Evolutionary conservation across 2,113 vertebrate genomes (phyloP), one percentile per base, ranked within the genome.

Genomic region (Petrocephalus zakoni): DNA sequence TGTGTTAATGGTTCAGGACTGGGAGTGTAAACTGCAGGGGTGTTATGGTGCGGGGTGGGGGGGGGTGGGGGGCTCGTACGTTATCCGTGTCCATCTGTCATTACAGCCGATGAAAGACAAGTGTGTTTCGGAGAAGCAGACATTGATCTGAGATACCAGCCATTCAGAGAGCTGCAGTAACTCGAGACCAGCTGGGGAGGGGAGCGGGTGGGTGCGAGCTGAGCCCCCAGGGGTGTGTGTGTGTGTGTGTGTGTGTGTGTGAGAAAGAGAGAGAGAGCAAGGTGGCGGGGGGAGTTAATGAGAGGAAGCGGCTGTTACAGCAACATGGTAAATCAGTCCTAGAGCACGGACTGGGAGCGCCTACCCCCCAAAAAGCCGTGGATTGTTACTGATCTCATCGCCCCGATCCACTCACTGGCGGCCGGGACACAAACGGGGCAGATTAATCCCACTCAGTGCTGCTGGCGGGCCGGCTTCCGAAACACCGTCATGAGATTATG

Each of bases 21-120:
- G 42, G 21, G 61, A 58, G 51, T n/a, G 78, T 19, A 37, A 53
- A 58, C 78, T 15, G 68, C 68, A 34, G 68, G 68, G 68, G 68
- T 34, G 64, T 25, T 72, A 34, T 25, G 9, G 58, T 8, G 1
- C 13, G 17, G 75, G 29, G 6, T n/a, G 82, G 37, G 82, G 82
- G 13, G 49, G 37, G 34, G 34, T 15, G n/a, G 46, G n/a, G 11
- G 68, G 13, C 6, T 25, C 13, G 19, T 9, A 19, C 8, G 22
- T 21, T 49, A 64, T 46, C 42, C 25, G 25, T n/a, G 21, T 89
- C 58, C 58, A 25, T 72, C 29, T 47, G 34, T 89, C 83, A 49
- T 72, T 42, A 88, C 51, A 19, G 22, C 58, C 34, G 83, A 86
- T 86, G n/a, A 86, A 53, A 52, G 64, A 84, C 52, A 56, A 88